These are phyloP conservation scores for Eudorcas thomsonii DNA, from an alignment of 2,113 vertebrate genomes.

Conservation along the genomic window DNA sequence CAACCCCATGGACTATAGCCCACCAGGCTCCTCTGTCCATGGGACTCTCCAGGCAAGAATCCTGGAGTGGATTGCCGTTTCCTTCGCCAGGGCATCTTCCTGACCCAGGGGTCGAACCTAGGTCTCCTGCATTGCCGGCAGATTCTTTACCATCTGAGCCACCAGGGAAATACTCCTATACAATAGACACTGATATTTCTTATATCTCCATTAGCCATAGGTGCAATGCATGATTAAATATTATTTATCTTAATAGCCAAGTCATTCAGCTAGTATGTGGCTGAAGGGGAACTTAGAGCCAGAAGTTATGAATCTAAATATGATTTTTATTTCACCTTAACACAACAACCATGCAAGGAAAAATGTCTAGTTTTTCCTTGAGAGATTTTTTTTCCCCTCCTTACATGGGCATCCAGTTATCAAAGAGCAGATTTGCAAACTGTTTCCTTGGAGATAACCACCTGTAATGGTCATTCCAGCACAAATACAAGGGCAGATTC, in stretches of 20 bases:
- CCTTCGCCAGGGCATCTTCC: background rate
- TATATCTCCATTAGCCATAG: background rate
- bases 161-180: background rate
- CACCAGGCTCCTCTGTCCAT: background rate
- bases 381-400: background rate
- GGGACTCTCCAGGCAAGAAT: background rate
- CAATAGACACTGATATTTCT: background rate
- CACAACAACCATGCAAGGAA: background rate
- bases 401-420: background rate
- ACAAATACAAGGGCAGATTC: background rate
- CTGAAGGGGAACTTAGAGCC: background rate
- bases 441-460: background rate
- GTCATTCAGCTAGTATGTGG: background rate
- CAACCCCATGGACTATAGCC: background rate
- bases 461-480: background rate
- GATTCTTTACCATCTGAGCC: background rate
- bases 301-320: background rate
- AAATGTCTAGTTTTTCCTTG: background rate
- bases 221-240: background rate
- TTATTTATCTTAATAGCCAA: background rate
- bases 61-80: background rate
- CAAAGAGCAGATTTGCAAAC: background rate
- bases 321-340: background rate
- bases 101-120: rapidly evolving
- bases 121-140: background rate